These are phyloP conservation scores for Cecidostiba fungosa DNA, from an alignment of 2,888 invertebrate species.

Conservation along the genomic window DNA sequence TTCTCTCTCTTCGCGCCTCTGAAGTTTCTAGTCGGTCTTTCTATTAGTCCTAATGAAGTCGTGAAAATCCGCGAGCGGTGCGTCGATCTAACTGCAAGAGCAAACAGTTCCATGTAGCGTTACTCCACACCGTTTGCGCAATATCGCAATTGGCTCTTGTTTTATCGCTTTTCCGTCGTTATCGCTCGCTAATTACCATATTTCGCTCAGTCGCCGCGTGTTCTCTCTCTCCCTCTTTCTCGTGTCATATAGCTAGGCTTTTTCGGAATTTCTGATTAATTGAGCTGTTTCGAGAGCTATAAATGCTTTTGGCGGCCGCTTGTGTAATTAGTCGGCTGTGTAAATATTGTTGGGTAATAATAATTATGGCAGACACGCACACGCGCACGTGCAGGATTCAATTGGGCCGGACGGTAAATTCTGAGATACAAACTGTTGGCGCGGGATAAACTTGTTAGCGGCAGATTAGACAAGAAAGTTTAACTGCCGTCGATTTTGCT, in stretches of 20 bases:
- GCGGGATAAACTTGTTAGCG: not conserved
- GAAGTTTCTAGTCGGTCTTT: constrained; percentile 32
- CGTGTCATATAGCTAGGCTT: not conserved
- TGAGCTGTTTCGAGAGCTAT: not conserved
- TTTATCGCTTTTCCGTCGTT: constrained; percentile 8
- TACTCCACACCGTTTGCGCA: not conserved
- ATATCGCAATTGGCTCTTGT: constrained; percentile 7
- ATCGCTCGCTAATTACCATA: not conserved
- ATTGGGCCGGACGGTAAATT: not conserved
- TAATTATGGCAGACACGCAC: not conserved
- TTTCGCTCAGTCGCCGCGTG: not conserved
- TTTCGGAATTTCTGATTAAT: constrained; percentile 10
- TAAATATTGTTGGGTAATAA: constrained; percentile 14
- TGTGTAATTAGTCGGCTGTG: constrained; percentile 2
- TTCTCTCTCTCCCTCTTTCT: not conserved
- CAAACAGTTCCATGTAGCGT: not conserved
- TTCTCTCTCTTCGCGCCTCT: constrained; percentile 2
- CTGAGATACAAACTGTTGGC: not conserved
- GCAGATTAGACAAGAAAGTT: not conserved
- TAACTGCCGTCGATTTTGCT: not conserved
- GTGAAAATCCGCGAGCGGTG: not conserved
- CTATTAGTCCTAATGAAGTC: not conserved
- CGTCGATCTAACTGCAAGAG: not conserved
- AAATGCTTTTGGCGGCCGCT: not conserved
- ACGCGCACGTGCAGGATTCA: not conserved